These are phyloP conservation scores for Berghia stephanieae DNA, from an alignment of 1,140 invertebrate genomes.

Conservation along the genomic window DNA sequence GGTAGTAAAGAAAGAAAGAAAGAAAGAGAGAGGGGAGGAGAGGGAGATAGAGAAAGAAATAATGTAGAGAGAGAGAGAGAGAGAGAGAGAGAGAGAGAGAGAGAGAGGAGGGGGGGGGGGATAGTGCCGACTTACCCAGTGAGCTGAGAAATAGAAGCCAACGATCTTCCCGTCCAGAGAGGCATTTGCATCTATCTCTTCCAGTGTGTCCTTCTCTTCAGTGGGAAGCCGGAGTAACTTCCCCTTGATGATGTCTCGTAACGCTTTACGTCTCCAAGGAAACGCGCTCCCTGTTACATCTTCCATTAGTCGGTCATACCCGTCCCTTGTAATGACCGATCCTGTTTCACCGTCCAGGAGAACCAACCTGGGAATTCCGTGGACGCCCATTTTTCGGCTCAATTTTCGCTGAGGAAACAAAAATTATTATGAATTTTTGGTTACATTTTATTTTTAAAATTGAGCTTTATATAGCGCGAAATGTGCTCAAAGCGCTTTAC, in stretches of 20 bases:
- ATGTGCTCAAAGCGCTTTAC: too few species aligned
- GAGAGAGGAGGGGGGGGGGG: background rate
- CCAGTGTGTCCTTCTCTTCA: too few species aligned
- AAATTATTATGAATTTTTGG: slow-evolving; percentile 14
- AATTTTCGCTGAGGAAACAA: slow-evolving; percentile 67
- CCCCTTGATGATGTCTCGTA: slow-evolving; percentile 70
- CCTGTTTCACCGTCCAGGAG: slow-evolving; percentile 75
- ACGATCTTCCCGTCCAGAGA: slow-evolving; percentile 72
- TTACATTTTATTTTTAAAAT: too few species aligned
- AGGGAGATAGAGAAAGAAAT: background rate
- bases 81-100: slow-evolving; percentile 21
- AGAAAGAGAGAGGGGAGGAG: background rate
- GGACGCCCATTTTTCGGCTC: slow-evolving; percentile 58
- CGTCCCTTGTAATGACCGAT: slow-evolving; percentile 73
- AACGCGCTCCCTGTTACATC: slow-evolving; percentile 74
- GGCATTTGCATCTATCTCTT: slow-evolving; percentile 55
- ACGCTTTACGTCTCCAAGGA: slow-evolving; percentile 75
- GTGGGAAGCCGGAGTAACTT: slow-evolving; percentile 71
- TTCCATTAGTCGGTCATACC: slow-evolving; percentile 74
- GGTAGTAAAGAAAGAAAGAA: too few species aligned
- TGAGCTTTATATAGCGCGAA: too few species aligned
- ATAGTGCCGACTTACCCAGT: slow-evolving; percentile 73
- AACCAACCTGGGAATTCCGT: slow-evolving; percentile 70
- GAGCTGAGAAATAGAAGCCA: slow-evolving; percentile 83
- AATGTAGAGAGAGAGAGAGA: background rate